phyloP scores from a whole-genome alignment of 1,140 invertebrate genomes.

The Homarus americanus region DNA sequence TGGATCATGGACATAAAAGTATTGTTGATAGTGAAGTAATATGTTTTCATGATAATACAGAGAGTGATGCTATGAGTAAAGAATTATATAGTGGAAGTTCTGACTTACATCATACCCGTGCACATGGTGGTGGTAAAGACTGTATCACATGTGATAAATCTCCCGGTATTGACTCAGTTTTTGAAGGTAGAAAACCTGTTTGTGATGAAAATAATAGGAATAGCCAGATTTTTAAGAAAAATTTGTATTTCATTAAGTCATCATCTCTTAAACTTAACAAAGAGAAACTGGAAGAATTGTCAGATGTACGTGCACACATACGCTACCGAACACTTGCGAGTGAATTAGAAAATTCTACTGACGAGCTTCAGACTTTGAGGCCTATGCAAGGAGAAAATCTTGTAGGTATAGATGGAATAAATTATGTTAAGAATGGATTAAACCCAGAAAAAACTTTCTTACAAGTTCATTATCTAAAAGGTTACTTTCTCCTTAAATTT shows the following conservation, averaged over 20 bases:
- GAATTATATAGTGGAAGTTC: neutral
- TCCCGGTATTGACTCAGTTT: neutral
- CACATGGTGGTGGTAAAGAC: neutral
- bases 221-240: neutral
- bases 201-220: neutral
- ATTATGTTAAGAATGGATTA: slow-evolving; percentile 79
- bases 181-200: neutral
- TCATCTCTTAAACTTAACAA: neutral
- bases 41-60: neutral
- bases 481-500: slow-evolving; percentile 79
- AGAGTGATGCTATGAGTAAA: neutral
- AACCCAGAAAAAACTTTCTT: slow-evolving; percentile 79
- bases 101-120: no score
- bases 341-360: slow-evolving; percentile 77
- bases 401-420: slow-evolving; percentile 55
- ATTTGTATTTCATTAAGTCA: neutral
- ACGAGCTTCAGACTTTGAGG: slow-evolving; percentile 77
- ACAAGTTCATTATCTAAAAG: slow-evolving; percentile 80
- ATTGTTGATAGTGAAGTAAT: neutral
- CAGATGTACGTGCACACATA: slow-evolving; percentile 76
- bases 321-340: slow-evolving; percentile 76
- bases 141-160: neutral
- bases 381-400: slow-evolving; percentile 58
- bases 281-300: slow-evolving; percentile 58
- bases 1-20: neutral